Evolutionary conservation across 2,113 vertebrate genomes (phyloP).

Genomic region (Casuarius casuarius): DNA sequence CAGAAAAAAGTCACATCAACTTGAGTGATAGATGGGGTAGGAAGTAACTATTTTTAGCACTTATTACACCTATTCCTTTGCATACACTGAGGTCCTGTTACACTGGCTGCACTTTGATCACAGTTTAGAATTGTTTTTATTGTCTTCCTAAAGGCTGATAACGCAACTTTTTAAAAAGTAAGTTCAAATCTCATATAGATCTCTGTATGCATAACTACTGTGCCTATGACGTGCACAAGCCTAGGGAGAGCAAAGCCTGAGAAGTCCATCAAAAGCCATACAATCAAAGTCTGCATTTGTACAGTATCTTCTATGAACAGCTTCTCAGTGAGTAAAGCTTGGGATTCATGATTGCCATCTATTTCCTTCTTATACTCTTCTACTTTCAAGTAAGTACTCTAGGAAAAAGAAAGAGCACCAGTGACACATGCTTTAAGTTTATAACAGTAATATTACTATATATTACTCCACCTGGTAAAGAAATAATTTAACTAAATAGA

Average conservation of each 20-base stretch:
- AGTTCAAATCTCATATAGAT: background rate
- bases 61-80: background rate
- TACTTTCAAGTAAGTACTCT: background rate
- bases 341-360: background rate
- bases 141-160: background rate
- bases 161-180: background rate
- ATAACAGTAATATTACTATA: background rate
- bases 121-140: background rate
- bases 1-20: background rate
- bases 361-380: background rate
- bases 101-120: background rate
- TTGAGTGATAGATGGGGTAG: accelerated
- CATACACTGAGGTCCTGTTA: background rate
- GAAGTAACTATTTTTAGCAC: background rate
- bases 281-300: background rate
- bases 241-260: background rate
- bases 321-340: background rate
- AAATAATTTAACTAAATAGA: background rate
- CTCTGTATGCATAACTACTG: background rate
- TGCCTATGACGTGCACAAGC: background rate
- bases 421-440: background rate
- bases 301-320: background rate
- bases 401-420: background rate
- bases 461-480: background rate
- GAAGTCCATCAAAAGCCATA: background rate